Evolutionary conservation across 2,113 vertebrate species (phyloP), one percentile per base, ranked within the genome.

Genomic region (Ictidomys tridecemlineatus): DNA sequence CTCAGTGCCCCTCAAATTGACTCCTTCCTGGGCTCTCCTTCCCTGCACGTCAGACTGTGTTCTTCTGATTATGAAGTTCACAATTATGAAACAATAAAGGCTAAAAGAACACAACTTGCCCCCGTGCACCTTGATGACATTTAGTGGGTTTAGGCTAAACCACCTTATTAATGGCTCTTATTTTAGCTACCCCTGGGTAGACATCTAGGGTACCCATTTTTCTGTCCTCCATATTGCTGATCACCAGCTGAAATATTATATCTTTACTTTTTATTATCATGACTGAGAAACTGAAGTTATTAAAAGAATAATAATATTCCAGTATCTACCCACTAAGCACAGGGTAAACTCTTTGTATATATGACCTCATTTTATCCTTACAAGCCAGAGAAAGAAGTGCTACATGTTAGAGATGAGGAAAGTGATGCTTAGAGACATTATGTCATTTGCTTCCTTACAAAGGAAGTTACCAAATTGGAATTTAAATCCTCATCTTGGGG

Each of bases 401-500:
- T 61, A n/a, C 28, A 77, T 61, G 70, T 88, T 69, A 92, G 45
- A 39, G n/a, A 78, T 70, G 26, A 91, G 56, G 63, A 89, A 76
- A 83, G 24, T 22, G 13, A 82, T 24, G 30, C 34, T 73, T 74
- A 28, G 28, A 58, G 63, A 37, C n/a, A 10, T 51, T 74, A 69
- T 87, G 77, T 63, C 86, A 17, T 91, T 80, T 70, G 34, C 58
- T 72, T 90, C 70, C 28, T 63, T n/a, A 77, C 5, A 24, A 42
- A 45, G 45, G 28, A 90, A 42, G 53, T 58, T 70, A 61, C 65
- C 69, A 95, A 61, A 32, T 12, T 69, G 69, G 70, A 93, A 93
- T 91, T 89, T 84, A 92, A 96, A 85, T 24, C 28, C 28, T 95
- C 73, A 56, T 73, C 63, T 85, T 96, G 45, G 45, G 45, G 45